These are phyloP conservation scores for Leptinotarsa haldemani DNA, from an alignment of 2,888 invertebrate genomes.

Conservation along the genomic window DNA sequence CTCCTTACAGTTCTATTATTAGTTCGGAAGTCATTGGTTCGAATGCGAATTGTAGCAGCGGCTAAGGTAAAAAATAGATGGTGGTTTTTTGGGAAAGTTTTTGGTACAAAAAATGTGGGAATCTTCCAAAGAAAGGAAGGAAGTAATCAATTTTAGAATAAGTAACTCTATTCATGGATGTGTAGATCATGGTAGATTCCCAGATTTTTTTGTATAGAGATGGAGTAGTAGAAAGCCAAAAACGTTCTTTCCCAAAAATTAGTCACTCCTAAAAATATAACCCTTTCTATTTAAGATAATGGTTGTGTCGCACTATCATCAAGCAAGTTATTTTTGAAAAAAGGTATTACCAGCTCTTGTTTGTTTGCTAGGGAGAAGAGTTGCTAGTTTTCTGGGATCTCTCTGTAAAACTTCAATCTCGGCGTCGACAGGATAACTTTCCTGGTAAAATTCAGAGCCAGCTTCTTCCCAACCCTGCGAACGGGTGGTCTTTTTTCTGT, in stretches of 20 bases:
- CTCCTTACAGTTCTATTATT: conserved; percentile 74
- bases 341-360: conserved; percentile 74
- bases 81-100: background rate
- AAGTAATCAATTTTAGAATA: too few species aligned
- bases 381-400: conserved; percentile 81
- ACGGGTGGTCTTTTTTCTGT: conserved; percentile 68
- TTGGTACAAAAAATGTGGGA: too few species aligned
- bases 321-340: background rate
- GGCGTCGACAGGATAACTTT: conserved; percentile 77
- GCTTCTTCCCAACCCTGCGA: conserved; percentile 86
- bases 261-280: too few species aligned
- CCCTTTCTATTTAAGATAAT: background rate
- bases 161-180: too few species aligned
- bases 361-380: conserved; percentile 83
- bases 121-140: too few species aligned
- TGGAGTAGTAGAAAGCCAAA: too few species aligned
- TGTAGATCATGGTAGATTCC: too few species aligned
- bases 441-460: conserved; percentile 87
- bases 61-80: conserved; percentile 43
- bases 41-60: conserved; percentile 77
- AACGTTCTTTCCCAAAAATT: too few species aligned
- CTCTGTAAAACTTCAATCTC: conserved; percentile 77
- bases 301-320: background rate
- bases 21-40: conserved; percentile 70
- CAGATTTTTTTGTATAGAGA: too few species aligned